phyloP scores from a whole-genome alignment of 2,888 invertebrate species.

The Eupithecia subumbrata region DNA sequence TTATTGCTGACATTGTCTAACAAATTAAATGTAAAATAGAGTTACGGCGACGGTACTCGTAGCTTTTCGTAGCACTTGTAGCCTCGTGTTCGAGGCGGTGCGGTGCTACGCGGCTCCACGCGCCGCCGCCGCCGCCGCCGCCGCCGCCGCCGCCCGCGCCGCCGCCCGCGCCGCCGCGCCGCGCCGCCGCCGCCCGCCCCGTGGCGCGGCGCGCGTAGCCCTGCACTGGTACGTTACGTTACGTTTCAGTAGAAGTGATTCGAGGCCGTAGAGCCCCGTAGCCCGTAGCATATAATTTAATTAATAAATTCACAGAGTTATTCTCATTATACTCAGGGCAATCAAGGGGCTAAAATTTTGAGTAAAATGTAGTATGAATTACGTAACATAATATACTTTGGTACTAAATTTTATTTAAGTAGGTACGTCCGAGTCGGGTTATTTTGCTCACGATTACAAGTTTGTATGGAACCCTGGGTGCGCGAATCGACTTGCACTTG shows the following conservation, averaged over 20 bases:
- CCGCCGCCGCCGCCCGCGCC: too few relatives aligned
- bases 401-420: too few relatives aligned
- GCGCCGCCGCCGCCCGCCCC: too few relatives aligned
- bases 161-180: too few relatives aligned
- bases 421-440: too few relatives aligned
- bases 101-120: background rate
- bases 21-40: background rate
- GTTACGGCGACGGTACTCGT: background rate
- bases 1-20: background rate
- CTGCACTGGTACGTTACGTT: too few relatives aligned
- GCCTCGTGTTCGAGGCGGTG: background rate
- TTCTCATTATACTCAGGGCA: too few relatives aligned
- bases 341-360: too few relatives aligned
- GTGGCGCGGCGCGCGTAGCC: background rate
- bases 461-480: background rate
- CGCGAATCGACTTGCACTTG: background rate
- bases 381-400: too few relatives aligned
- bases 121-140: too few relatives aligned
- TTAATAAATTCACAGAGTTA: background rate
- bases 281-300: background rate
- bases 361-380: too few relatives aligned
- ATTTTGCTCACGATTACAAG: too few relatives aligned
- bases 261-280: background rate
- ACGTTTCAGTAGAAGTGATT: background rate
- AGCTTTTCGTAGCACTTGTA: background rate